Percentiles rank a stretch among this genome's conserved stretches.
These are phyloP conservation scores for Scrobipalpa costella DNA, from an alignment of 2,888 invertebrate genomes.

Conservation along the genomic window DNA sequence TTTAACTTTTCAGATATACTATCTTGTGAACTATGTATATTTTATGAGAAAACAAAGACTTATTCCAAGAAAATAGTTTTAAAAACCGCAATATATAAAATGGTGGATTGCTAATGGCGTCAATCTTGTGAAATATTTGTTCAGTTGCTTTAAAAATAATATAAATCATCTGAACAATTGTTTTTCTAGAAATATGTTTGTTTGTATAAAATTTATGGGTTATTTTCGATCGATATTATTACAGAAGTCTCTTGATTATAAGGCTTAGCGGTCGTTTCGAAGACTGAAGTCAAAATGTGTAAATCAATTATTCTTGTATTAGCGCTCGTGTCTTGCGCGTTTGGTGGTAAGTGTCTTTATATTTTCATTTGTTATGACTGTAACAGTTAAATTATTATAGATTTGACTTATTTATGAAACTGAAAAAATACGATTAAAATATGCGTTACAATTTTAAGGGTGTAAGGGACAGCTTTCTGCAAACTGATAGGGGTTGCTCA, in stretches of 20 bases:
- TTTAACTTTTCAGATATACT: neutral
- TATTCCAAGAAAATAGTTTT: neutral
- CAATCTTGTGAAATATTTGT: neutral
- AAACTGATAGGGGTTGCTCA: too few relatives aligned
- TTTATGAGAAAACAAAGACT: neutral
- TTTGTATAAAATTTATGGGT: constrained; percentile 7
- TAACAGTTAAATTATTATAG: too few relatives aligned
- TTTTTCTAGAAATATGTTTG: neutral
- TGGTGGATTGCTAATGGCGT: constrained; percentile 1
- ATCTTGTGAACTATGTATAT: neutral
- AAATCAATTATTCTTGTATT: constrained; percentile 7
- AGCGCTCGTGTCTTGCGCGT: neutral
- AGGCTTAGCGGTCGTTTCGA: constrained; percentile 9
- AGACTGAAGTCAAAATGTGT: constrained; percentile 5
- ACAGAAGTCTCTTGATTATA: constrained; percentile 16
- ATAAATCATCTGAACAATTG: constrained; percentile 9
- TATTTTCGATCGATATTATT: neutral
- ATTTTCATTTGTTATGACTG: neutral
- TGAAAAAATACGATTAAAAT: too few relatives aligned
- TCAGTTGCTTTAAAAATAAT: neutral
- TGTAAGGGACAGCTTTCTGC: too few relatives aligned
- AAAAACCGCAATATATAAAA: neutral
- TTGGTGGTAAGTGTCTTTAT: neutral
- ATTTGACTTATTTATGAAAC: too few relatives aligned
- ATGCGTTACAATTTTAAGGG: too few relatives aligned